Base-by-base conservation (phyloP, 2,888 invertebrate genomes). In the Dione juno region DNA sequence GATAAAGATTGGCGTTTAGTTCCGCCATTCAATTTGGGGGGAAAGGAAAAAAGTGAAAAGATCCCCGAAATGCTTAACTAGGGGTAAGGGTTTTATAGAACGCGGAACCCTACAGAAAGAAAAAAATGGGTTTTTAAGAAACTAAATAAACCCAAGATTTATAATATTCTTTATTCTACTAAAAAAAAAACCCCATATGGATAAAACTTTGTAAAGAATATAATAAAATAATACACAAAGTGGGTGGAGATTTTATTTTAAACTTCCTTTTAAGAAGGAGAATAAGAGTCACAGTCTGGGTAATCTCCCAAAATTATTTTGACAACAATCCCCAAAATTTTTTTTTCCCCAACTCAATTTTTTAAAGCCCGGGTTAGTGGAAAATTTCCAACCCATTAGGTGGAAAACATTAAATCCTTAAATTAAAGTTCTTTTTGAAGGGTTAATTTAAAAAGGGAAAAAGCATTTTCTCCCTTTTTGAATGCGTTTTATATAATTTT, bases 381-480 rank as follows among this genome's bases (percentile, higher is more conserved):
- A 75, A 68, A 67, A 74, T n/a, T 76, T 77, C 75, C 75, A 63
- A 70, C 68, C 71, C 75, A 77, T 75, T 76, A 75, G 68, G 74
- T 71, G 52, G 69, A 73, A 70, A 64, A 67, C 68, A 70, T 52
- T 65, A 67, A 73, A 66, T 70, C 73, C 76, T 76, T 76, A 74
- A 73, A 69, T 70, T 59, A 59, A 68, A 72, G 54, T 72, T 71
- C 66, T n/a, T 43, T 48, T n/a, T 57, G 61, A 65, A 64, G 43
- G 72, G 69, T 74, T 54, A 71, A 76, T 73, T 73, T 70, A 68
- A 68, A 66, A 74, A 71, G 61, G 67, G n/a, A n/a, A n/a, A 67
- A 58, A 64, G 28, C 19, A 11, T n/a, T 70, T 57, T 16, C 54
- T 57, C 37, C 54, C 43, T 48, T 16, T 45, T n/a, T n/a, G n/a